Evolutionary conservation across 1,140 invertebrate genomes (phyloP), one percentile per base, ranked within the genome.

Genomic region (Pissodes strobi): DNA sequence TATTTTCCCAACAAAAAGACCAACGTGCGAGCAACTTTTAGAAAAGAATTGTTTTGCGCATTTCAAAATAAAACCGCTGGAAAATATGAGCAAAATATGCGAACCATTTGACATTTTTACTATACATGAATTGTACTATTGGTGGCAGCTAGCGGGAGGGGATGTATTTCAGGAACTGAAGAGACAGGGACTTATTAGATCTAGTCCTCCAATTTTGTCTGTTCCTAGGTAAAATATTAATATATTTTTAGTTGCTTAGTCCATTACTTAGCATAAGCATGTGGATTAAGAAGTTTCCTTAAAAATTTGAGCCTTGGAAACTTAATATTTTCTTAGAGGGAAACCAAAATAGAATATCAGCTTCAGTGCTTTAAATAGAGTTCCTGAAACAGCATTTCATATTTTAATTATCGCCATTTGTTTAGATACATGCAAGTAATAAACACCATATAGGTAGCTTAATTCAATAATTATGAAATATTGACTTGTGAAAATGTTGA

Each of bases 131-230:
- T 83, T 97, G 2, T 98, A 97, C 79, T 90, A 97, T 79, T 86
- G 95, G 72, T 99, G 97, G 97, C 90, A 93, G 74, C 79, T 98
- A 43, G 91, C 95, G 18, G 96, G 96, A 23, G 95, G 95, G 1
- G 95, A 98, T 82, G 90, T 97, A 38, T 89, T 93, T 60, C 81
- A 87, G 10, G 93, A 96, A 77, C 81, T 99, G 9, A 94, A 93
- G 72, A 93, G 92, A 76, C 92, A 95, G 79, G 94, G 93, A 3
- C 81, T 97, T 3, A 91, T 97, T 19, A 87, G 92, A 70, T 90
- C 87, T 60, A 88, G 85, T 69, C 89, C 90, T 2, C 88, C 90
- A 3, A 89, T 93, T 72, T 78, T 93, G 70, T 87, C 88, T 4
- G 82, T 92, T 76, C 90, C 90, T 45, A 87, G 88, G 85, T 89